A percentile compares a stretch with the other conserved stretches of the same genome.
Evolutionary conservation across 2,113 vertebrate genomes (phyloP).

Genomic region (Hyperoodon ampullatus): DNA sequence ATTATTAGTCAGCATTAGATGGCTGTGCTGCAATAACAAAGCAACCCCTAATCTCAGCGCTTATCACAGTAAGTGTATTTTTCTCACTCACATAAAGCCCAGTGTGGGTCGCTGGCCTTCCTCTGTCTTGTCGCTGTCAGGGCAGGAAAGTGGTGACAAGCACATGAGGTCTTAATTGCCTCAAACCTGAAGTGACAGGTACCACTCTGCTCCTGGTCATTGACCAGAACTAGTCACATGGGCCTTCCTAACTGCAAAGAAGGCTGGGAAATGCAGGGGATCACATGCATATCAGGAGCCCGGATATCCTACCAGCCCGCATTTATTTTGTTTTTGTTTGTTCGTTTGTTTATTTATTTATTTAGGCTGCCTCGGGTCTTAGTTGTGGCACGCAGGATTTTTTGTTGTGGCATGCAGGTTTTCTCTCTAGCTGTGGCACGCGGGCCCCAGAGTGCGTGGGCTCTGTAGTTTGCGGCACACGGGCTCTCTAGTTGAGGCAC

Average conservation of each 20-base stretch:
- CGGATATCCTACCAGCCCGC: background rate
- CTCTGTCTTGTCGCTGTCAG: background rate
- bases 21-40: background rate
- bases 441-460: accelerated
- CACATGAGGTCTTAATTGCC: accelerated
- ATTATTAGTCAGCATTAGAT: accelerated
- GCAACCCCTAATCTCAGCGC: no score
- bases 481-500: no score
- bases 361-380: no score
- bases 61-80: background rate
- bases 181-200: background rate
- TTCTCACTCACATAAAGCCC: background rate
- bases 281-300: accelerated
- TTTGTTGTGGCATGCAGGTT: no score
- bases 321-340: background rate
- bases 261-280: background rate
- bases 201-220: background rate
- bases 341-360: no score
- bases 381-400: no score
- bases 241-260: background rate
- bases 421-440: no score
- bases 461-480: no score
- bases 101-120: accelerated
- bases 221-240: background rate
- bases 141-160: background rate